Evolutionary conservation across 1,140 invertebrate genomes (phyloP).

Genomic region (Pseudoatta argentina): DNA sequence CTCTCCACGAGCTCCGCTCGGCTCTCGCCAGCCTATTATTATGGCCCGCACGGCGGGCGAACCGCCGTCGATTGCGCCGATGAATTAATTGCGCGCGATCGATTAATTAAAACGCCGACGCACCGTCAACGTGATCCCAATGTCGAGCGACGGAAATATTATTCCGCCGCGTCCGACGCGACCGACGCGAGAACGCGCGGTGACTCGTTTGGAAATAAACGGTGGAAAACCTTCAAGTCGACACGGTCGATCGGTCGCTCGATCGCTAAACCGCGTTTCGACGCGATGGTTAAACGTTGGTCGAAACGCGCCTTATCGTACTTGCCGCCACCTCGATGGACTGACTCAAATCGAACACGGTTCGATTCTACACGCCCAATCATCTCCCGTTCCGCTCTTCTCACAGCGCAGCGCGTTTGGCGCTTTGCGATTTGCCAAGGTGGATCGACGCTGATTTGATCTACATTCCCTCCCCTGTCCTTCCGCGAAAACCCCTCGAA

Average conservation of each 20-base stretch:
- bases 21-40: conserved; percentile 39
- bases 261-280: background rate
- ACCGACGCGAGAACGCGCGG: background rate
- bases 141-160: conserved; percentile 43
- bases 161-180: background rate
- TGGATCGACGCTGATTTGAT: conserved; percentile 39
- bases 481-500: background rate
- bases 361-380: conserved; percentile 9
- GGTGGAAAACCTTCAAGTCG: conserved; percentile 18
- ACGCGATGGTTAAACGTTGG: conserved; percentile 6
- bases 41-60: conserved; percentile 37
- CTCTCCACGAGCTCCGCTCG: background rate
- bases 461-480: background rate
- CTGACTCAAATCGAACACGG: background rate
- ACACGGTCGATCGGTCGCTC: background rate
- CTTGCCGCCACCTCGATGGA: background rate
- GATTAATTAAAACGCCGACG: conserved; percentile 69
- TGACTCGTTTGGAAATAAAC: background rate
- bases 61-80: conserved; percentile 64
- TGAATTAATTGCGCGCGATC: conserved; percentile 68
- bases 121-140: conserved; percentile 37
- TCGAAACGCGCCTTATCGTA: conserved; percentile 17
- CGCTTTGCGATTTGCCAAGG: conserved; percentile 29
- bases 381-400: background rate
- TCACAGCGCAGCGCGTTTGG: background rate